Evolutionary conservation across 2,888 invertebrate genomes (phyloP).

Genomic region (Yponomeuta sedellus): DNA sequence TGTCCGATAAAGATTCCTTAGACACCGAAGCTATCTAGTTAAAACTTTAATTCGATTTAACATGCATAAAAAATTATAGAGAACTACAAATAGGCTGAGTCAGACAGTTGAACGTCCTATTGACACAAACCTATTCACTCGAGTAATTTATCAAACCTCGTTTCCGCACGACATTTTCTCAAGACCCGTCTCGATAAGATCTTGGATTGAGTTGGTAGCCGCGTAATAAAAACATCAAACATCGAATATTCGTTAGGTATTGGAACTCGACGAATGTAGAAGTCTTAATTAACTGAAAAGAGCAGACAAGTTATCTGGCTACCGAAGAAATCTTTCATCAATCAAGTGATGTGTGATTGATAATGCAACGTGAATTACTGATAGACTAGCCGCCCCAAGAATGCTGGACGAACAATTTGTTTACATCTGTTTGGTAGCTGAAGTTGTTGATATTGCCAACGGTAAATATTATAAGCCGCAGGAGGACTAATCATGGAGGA

Average conservation of each 20-base stretch:
- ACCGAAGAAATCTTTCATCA: slow-evolving; percentile 72
- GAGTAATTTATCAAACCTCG: slow-evolving; percentile 7
- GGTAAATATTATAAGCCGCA: slow-evolving; percentile 33
- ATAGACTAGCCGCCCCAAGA: slow-evolving; percentile 66
- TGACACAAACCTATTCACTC: not conserved
- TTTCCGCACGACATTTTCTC: slow-evolving; percentile 11
- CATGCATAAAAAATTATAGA: not conserved
- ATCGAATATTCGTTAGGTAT: slow-evolving; percentile 7
- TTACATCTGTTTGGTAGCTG: slow-evolving; percentile 67
- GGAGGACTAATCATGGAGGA: slow-evolving; percentile 13
- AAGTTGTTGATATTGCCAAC: slow-evolving; percentile 68
- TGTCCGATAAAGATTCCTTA: not conserved
- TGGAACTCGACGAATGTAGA: slow-evolving; percentile 39
- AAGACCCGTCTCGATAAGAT: slow-evolving; percentile 13
- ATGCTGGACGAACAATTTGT: slow-evolving; percentile 68
- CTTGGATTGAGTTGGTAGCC: slow-evolving; percentile 3
- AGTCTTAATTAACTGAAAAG: slow-evolving; percentile 67
- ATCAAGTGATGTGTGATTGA: slow-evolving; percentile 70
- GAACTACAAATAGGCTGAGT: not conserved
- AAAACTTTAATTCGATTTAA: not conserved
- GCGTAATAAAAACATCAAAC: slow-evolving; percentile 1
- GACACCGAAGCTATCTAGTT: not conserved
- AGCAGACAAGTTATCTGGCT: slow-evolving; percentile 71
- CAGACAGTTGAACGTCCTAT: not conserved
- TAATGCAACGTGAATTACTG: slow-evolving; percentile 73